Percentiles rank a stretch among this genome's conserved stretches.
These are phyloP conservation scores for Anguilla marmorata DNA, from an alignment of 2,797 vertebrate genomes.

Conservation along the genomic window DNA sequence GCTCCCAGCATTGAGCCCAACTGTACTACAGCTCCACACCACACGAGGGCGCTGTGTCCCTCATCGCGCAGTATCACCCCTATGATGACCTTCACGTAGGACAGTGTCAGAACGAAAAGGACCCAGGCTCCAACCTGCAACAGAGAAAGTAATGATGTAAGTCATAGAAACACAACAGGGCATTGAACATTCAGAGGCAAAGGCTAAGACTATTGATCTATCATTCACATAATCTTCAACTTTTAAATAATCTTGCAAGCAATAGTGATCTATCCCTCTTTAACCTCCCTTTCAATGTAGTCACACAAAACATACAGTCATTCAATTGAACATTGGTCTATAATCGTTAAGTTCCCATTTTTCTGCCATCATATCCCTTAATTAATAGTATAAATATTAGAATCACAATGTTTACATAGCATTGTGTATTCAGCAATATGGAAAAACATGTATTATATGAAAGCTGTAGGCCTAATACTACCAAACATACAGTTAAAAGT, in stretches of 20 bases:
- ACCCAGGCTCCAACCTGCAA: constrained; percentile 77
- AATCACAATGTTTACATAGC: not conserved
- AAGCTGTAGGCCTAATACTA: not conserved
- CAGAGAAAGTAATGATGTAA: constrained; percentile 1
- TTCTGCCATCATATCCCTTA: not conserved
- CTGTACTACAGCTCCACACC: constrained; percentile 83
- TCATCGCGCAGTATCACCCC: constrained; percentile 79
- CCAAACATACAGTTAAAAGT: too few relatives aligned
- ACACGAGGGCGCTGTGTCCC: constrained; percentile 81
- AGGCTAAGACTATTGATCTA: not conserved
- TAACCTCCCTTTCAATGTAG: not conserved
- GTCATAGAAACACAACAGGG: not conserved
- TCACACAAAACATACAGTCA: not conserved
- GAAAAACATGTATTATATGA: not conserved
- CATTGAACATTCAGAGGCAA: not conserved
- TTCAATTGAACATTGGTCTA: not conserved
- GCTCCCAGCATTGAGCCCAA: constrained; percentile 81
- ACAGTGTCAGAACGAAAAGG: constrained; percentile 74
- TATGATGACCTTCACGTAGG: constrained; percentile 83
- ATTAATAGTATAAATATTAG: not conserved
- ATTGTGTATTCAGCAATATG: not conserved
- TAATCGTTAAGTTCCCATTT: not conserved
- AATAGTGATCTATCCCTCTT: not conserved
- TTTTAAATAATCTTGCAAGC: not conserved
- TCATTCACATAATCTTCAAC: not conserved